Base-by-base conservation (phyloP, 2,113 vertebrate species). In the Vidua macroura region DNA sequence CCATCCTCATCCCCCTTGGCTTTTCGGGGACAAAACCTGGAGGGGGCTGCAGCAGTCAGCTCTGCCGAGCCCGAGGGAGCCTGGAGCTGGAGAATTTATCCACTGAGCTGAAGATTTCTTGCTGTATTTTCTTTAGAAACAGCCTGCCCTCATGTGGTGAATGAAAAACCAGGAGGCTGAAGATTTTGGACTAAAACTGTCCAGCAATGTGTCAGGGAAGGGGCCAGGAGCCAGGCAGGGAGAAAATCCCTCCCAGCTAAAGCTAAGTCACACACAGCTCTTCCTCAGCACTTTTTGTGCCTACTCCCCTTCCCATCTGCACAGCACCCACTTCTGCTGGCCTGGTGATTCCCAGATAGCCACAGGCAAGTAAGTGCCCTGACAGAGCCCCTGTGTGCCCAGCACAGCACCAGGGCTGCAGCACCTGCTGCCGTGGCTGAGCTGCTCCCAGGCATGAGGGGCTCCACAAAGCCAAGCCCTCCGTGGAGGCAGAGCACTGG, bases 101-200 rank as follows among this genome's bases (percentile, higher is more conserved):
- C 5, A 6, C 64, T 1, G 56, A 89, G 67, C 49, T 44, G 51
- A 59, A 69, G 18, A 80, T 46, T 52, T 48, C 41, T 82, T 2
- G 0, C 33, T 31, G 46, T 22, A 88, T 95, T 94, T 96, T 93
- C 53, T 62, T 97, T 96, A 96, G 97, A 93, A 96, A 94, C 44
- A 97, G 97, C 74, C 97, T 97, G 98, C 98, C 98, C 97, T 97
- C 97, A 5, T 96, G 98, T 97, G 98, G 97, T 9, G 85, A 86
- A 89, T 90, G 87, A 41, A 62, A 88, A 87, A 89, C 33, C 90
- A 56, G 41, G 46, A 83, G 12, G 24, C 4, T 84, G 73, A 78
- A 83, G 28, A 46, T 30, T 74, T 43, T 9, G 23, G 37, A 51
- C 39, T 56, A 63, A 88, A 83, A 66, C 19, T 21, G 18, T 16